Conservation (phyloP, 2,888 invertebrate species). For the Cerastoderma edule region DNA sequence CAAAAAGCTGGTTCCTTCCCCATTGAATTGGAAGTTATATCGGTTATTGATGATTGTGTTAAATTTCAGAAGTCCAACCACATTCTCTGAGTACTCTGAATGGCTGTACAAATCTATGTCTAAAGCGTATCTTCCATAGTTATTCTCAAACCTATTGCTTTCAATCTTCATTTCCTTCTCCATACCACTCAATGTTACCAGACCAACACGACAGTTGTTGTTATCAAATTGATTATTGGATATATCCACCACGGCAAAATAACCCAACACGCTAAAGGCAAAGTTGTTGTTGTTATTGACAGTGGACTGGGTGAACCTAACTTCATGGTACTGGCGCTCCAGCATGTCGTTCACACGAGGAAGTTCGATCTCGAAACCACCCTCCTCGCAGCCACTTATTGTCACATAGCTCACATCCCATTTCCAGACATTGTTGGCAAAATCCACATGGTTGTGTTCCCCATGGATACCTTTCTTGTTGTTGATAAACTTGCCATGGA, state of each 20-base stretch:
- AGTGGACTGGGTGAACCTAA: conserved; percentile 93
- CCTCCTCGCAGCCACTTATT: conserved; percentile 92
- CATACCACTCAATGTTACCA: conserved; percentile 90
- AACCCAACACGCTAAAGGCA: conserved; percentile 93
- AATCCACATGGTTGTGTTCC: conserved; percentile 95
- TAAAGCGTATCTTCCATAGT: conserved; percentile 92
- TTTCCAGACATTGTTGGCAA: conserved; percentile 98
- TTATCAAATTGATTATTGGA: conserved; percentile 93
- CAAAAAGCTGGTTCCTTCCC: conserved; percentile 63
- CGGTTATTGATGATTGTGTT: conserved; percentile 76
- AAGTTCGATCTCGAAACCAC: conserved; percentile 94
- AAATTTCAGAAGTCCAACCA: conserved; percentile 87
- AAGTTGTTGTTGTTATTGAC: conserved; percentile 95
- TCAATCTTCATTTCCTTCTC: conserved; percentile 96
- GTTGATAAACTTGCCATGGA: conserved; percentile 92
- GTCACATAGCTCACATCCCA: conserved; percentile 95
- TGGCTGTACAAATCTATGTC: conserved; percentile 96
- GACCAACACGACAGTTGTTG: conserved; percentile 89
- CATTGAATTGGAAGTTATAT: conserved; percentile 47
- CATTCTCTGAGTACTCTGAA: conserved; percentile 91
- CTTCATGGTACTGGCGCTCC: conserved; percentile 87
- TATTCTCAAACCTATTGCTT: conserved; percentile 91
- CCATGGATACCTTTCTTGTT: conserved; percentile 93
- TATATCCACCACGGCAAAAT: conserved; percentile 95
- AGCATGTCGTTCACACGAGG: conserved; percentile 89